A percentile compares a stretch with the other conserved stretches of the same genome.
Conservation (phyloP, 2,797 vertebrate genomes). For the Margarornis squamiger region DNA sequence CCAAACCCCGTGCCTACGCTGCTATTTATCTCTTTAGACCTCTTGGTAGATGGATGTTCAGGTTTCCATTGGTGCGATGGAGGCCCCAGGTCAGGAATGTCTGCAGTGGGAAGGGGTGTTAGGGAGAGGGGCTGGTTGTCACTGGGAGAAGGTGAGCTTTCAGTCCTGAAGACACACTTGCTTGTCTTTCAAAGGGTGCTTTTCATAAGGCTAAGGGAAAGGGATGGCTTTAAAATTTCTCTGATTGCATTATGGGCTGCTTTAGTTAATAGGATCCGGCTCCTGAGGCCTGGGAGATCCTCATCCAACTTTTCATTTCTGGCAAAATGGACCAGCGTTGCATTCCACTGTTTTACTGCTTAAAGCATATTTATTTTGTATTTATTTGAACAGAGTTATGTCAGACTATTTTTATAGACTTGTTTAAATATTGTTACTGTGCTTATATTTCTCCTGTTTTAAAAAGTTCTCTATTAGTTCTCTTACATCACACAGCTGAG, state of each 20-base stretch:
- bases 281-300: conserved; percentile 29
- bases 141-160: neutral
- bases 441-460: conserved; percentile 73
- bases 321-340: conserved; percentile 70
- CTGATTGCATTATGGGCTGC: conserved; percentile 6
- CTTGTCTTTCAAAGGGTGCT: conserved; percentile 48
- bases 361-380: conserved; percentile 84
- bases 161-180: neutral
- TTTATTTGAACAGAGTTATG: conserved; percentile 83
- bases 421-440: conserved; percentile 79
- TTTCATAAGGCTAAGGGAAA: conserved; percentile 33
- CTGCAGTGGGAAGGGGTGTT: neutral
- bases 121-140: neutral
- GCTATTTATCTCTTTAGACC: conserved; percentile 55
- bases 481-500: conserved; percentile 31
- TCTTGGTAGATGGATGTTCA: conserved; percentile 16
- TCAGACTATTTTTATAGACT: conserved; percentile 83
- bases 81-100: neutral
- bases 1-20: conserved; percentile 12
- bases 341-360: conserved; percentile 80
- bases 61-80: neutral
- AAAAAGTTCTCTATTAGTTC: conserved; percentile 65
- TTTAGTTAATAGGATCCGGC: conserved; percentile 9
- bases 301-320: conserved; percentile 11
- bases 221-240: conserved; percentile 25